Conservation (phyloP, 2,797 vertebrate genomes). For the Pseudomugil gertrudae region DNA sequence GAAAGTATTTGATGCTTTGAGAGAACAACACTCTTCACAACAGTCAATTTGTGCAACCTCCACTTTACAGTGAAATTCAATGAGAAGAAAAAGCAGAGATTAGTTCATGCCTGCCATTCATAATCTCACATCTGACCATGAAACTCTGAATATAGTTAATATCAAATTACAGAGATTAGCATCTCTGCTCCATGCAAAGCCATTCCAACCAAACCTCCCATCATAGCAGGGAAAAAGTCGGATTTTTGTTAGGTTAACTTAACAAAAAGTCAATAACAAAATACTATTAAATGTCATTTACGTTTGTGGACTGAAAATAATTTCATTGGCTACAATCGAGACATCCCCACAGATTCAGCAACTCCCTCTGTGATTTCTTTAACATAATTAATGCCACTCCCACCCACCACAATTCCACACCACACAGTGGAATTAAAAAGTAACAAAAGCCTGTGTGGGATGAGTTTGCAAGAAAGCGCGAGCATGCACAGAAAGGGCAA, state of each 20-base stretch:
- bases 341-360: neutral
- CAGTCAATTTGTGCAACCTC: constrained; percentile 61
- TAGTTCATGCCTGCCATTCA: constrained; percentile 94
- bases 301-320: neutral
- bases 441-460: constrained; percentile 50
- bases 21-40: constrained; percentile 2
- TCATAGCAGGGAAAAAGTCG: constrained; percentile 9
- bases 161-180: constrained; percentile 60
- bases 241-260: neutral
- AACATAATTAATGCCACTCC: constrained; percentile 23
- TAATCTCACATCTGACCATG: constrained; percentile 80
- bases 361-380: neutral
- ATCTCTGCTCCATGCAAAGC: constrained; percentile 67
- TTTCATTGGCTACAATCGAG: neutral
- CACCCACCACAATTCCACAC: constrained; percentile 46
- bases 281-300: neutral
- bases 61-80: constrained; percentile 50
- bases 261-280: neutral
- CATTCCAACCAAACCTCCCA: constrained; percentile 41
- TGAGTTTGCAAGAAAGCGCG: constrained; percentile 68
- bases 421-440: constrained; percentile 32
- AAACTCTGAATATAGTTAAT: constrained; percentile 59
- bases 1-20: constrained; percentile 32
- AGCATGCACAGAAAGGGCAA: constrained; percentile 66
- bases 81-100: constrained; percentile 81